Base-by-base conservation (phyloP, 37 sponge, comb jelly and placozoan genomes). In the Eunapius fragilis region DNA sequence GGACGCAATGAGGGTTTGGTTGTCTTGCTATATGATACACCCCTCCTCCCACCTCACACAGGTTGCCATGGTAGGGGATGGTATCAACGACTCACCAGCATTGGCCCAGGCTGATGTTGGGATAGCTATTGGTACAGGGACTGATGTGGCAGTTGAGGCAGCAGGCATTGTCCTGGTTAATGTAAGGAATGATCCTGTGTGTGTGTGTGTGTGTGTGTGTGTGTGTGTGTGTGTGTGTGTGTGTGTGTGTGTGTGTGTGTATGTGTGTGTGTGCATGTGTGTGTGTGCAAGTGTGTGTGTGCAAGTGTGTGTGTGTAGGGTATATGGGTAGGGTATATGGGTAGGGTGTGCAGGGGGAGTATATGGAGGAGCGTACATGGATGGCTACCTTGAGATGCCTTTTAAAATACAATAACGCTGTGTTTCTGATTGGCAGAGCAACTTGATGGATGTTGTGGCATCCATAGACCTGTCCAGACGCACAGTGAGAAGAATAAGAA, bases 61-160 rank as follows among this genome's bases (percentile, higher is more conserved):
- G 75, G 84, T 84, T 12, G 74, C 75, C 1, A 84, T 84, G 88
- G 93, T 96, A n/a, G 96, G 96, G 13, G 96, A 96, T 88, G 96
- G 96, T 25, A 89, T 96, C 75, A 96, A 96, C 69, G 96, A 96
- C 80, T 96, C 96, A 14, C 96, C 96, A 31, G 96, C 96, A 32
- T 90, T 96, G 36, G 96, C 91, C 19, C 96, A 96, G 73, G 94
- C 96, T 80, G 96, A 96, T 74, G 91, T 96, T 34, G 96, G 96
- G 13, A 91, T 96, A 35, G 96, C 96, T 41, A 93, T 96, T 45
- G 96, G 96, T 7, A 91, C 89, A 74, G 96, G 96, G n/a, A 96
- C 96, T 45, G 93, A 96, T 72, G 94, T 96, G n/a, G 96, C 96
- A 17, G 84, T 96, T 68, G 96, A 96, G 74, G 92, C 96, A 31